A percentile compares a stretch with the other conserved stretches of the same genome.
Conservation (phyloP, 2,113 vertebrate genomes). For the Plecturocebus donacophilus region DNA sequence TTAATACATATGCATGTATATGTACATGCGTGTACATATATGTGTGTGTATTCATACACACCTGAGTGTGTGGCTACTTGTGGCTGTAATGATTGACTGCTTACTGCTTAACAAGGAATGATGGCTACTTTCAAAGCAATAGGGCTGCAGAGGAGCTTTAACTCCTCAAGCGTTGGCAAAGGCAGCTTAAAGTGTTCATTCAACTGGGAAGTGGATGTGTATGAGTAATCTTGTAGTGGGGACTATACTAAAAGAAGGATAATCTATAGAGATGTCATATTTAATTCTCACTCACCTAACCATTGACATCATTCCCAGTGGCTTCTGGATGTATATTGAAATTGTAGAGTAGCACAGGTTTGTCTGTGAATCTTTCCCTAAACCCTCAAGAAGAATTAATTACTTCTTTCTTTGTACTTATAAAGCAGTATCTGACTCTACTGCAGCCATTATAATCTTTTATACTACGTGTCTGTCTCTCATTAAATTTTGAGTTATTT, state of each 20-base stretch:
- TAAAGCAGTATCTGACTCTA: constrained; percentile 49
- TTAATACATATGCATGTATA: neutral
- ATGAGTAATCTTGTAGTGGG: neutral
- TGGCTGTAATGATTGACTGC: neutral
- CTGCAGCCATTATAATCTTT: neutral
- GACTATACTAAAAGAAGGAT: neutral
- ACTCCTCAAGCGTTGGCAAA: neutral
- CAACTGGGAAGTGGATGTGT: neutral
- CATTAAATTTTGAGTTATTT: constrained; percentile 31
- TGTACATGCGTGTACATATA: neutral
- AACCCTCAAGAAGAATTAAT: constrained; percentile 42
- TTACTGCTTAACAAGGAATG: neutral
- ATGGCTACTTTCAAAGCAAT: neutral
- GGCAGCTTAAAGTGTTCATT: neutral
- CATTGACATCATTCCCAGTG: neutral
- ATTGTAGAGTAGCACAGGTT: neutral
- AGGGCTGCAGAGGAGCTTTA: neutral
- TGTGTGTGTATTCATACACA: neutral
- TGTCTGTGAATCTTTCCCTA: neutral
- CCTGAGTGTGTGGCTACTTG: neutral
- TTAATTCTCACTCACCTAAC: neutral
- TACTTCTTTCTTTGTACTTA: constrained; percentile 31
- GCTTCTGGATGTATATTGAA: neutral
- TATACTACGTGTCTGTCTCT: neutral
- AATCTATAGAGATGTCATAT: neutral